Evolutionary conservation across 2,888 invertebrate genomes (phyloP).

Genomic region (Macaria notata): DNA sequence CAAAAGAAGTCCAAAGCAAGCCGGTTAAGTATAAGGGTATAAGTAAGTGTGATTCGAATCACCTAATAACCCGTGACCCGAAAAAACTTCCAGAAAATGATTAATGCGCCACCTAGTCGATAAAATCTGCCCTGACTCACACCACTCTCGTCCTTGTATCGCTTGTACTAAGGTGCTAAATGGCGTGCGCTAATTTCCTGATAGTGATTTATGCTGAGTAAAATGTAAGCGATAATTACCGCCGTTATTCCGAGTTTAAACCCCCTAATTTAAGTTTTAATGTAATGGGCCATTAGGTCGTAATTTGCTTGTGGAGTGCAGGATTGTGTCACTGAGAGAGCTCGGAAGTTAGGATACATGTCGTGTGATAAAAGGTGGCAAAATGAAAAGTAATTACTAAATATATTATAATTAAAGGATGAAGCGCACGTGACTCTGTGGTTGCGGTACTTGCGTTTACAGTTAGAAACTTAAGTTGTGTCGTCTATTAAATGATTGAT

Average conservation of each 20-base stretch:
- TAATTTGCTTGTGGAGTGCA: slow-evolving; percentile 24
- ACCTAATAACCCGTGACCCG: slow-evolving; percentile 35
- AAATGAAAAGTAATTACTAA: neutral
- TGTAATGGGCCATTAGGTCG: slow-evolving; percentile 27
- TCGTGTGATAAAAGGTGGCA: neutral
- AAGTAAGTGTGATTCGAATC: slow-evolving; percentile 32
- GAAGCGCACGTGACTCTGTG: too few relatives aligned
- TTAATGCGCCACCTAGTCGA: slow-evolving; percentile 30
- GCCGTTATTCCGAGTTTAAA: slow-evolving; percentile 26
- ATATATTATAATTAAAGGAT: neutral
- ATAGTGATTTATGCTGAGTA: slow-evolving; percentile 33
- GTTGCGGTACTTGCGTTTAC: too few relatives aligned
- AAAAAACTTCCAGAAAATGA: slow-evolving; percentile 34
- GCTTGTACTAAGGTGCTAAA: slow-evolving; percentile 24
- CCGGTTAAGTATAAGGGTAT: slow-evolving; percentile 23
- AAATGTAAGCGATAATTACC: slow-evolving; percentile 34
- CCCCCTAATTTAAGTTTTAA: slow-evolving; percentile 29
- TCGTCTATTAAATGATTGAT: too few relatives aligned
- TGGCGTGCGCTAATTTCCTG: slow-evolving; percentile 16
- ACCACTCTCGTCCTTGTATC: slow-evolving; percentile 21
- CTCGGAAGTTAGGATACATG: neutral
- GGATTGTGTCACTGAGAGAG: slow-evolving; percentile 10
- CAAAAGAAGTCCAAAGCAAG: slow-evolving; percentile 10
- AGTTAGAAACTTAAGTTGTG: too few relatives aligned
- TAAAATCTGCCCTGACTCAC: slow-evolving; percentile 28